Base-by-base conservation (phyloP, 2,113 vertebrate genomes). In the Cyprinodon brontotheroides region DNA sequence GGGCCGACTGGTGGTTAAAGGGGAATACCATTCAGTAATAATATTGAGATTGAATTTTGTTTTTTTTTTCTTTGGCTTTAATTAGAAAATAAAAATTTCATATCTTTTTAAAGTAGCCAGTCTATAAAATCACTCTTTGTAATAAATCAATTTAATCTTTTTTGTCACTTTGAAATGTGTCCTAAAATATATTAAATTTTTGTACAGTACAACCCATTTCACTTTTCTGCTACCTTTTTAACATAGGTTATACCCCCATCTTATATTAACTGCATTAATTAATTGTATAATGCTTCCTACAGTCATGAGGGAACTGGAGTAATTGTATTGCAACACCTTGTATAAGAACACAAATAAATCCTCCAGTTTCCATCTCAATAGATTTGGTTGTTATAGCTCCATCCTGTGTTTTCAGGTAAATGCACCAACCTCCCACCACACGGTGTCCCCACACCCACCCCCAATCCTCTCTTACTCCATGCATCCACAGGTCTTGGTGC, bases 361-460 rank as follows among this genome's bases (percentile, higher is more conserved):
- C 73, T 73, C 53, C 69, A 64, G 71, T 84, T 77, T 84, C 43
- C 40, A 83, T 69, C 73, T 81, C 74, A 48, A 77, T 79, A 82
- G 48, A 85, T 89, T 85, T 84, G 75, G 88, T 91, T 77, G 72
- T 78, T 80, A 83, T 70, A 70, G 68, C 68, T 40, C 64, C 47
- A 59, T 85, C 72, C 75, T 79, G 53, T 41, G 64, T 88, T 89
- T 90, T 80, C 71, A 74, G 73, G 78, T 79, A 81, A 86, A 79
- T 90, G 81, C 78, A 57, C 75, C 63, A 76, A 77, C 70, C 76
- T 81, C 78, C 69, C 13, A n/a, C 59, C 36, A n/a, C 69, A 72
- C 38, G 14, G 65, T 59, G 64, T 61, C 8, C 69, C 61, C 74
- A 71, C 59, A 61, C 61, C 78, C 70, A 60, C 64, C 8, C 69